phyloP scores from a whole-genome alignment of 2,797 vertebrate species.

The Clarias platycephalus region DNA sequence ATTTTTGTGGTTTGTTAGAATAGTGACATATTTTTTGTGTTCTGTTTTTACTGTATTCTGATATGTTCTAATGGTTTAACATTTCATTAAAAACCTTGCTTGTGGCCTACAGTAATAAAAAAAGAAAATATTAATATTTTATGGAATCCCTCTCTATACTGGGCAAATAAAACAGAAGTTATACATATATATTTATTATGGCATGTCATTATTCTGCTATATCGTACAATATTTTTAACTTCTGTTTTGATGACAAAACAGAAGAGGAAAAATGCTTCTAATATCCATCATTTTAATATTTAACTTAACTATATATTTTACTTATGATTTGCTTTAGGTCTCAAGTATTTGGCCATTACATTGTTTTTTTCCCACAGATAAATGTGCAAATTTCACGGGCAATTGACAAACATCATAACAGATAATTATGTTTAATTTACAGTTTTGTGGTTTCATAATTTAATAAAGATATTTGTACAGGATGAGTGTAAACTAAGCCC shows the following conservation, averaged over 20 bases:
- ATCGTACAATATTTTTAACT: neutral
- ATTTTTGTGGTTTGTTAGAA: neutral
- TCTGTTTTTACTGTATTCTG: neutral
- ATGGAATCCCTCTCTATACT: neutral
- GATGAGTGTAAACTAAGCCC: neutral
- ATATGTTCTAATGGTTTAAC: no score
- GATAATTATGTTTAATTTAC: neutral
- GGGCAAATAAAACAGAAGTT: neutral
- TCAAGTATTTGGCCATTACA: neutral
- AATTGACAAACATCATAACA: neutral
- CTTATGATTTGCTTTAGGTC: neutral
- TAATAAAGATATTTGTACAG: neutral
- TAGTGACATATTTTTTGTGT: neutral
- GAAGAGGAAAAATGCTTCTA: neutral
- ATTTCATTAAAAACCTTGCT: neutral
- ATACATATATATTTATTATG: neutral
- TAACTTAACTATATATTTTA: neutral
- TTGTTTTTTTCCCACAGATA: conserved; percentile 1
- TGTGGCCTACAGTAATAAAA: neutral
- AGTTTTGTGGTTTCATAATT: neutral
- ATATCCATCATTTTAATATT: neutral
- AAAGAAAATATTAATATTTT: neutral
- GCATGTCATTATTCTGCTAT: neutral
- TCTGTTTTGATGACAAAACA: neutral
- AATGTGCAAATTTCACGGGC: neutral